These are phyloP conservation scores for Bolinopsis microptera DNA, from an alignment of 37 sponge, comb jelly and placozoan species.

Conservation along the genomic window DNA sequence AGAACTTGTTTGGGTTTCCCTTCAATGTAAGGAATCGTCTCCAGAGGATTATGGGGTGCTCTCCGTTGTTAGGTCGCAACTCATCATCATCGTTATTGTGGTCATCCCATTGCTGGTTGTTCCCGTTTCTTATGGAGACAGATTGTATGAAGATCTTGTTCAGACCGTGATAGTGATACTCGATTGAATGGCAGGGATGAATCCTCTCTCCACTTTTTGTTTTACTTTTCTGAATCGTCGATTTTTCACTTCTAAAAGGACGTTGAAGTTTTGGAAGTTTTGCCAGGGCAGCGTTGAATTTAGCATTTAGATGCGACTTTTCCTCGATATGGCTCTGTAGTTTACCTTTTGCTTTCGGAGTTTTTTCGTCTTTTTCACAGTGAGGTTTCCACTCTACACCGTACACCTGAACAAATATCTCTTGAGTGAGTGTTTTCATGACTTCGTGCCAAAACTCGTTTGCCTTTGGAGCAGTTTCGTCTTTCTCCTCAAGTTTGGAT, in stretches of 20 bases:
- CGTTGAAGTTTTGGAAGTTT: too few relatives aligned
- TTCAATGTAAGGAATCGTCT: conserved; percentile 18
- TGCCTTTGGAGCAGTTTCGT: not conserved
- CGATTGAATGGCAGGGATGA: not conserved
- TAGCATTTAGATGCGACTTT: not conserved
- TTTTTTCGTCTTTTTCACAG: not conserved
- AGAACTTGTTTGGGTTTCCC: not conserved
- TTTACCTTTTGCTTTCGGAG: not conserved
- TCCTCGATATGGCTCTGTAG: not conserved
- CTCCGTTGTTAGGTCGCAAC: conserved; percentile 25
- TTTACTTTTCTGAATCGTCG: not conserved
- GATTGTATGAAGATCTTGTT: conserved; percentile 2
- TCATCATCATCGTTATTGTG: conserved; percentile 32
- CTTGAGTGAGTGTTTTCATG: not conserved
- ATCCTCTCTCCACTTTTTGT: not conserved
- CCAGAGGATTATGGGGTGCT: conserved; percentile 32
- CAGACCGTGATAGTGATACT: conserved; percentile 2
- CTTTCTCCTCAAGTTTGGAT: not conserved
- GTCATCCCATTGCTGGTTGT: not conserved
- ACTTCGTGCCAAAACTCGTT: not conserved
- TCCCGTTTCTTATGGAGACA: not conserved
- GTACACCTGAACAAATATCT: conserved; percentile 4
- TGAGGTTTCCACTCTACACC: not conserved
- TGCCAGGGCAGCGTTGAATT: not conserved
- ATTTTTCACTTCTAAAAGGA: not conserved